A percentile compares a stretch with the other conserved stretches of the same genome.
These are phyloP conservation scores for Chalcosyrphus nemorum DNA, from an alignment of 2,888 invertebrate genomes.

Conservation along the genomic window DNA sequence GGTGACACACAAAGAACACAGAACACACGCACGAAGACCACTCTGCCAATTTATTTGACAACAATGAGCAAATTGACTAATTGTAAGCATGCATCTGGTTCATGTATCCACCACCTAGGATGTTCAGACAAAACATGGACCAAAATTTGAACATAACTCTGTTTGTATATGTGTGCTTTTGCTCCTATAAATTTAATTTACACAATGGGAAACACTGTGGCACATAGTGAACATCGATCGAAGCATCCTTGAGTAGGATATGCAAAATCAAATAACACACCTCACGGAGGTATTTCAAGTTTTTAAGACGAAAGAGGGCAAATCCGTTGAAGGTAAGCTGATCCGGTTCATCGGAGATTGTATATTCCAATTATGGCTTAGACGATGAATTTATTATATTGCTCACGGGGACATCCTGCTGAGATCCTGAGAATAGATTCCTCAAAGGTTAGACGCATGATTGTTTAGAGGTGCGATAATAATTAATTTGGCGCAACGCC, in stretches of 20 bases:
- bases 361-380: conserved; percentile 4
- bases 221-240: neutral
- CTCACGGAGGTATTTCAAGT: neutral
- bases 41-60: conserved; percentile 62
- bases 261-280: neutral
- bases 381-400: conserved; percentile 15
- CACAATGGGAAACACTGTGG: conserved; percentile 26
- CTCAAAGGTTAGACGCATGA: neutral
- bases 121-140: conserved; percentile 41
- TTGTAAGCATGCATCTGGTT: conserved; percentile 55
- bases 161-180: too few species aligned
- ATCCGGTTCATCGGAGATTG: conserved; percentile 1
- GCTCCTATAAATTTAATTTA: conserved; percentile 66
- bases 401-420: neutral
- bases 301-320: neutral
- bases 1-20: neutral
- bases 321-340: neutral
- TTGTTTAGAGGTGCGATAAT: neutral
- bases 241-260: conserved; percentile 24
- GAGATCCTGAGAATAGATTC: conserved; percentile 6
- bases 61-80: conserved; percentile 69
- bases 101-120: conserved; percentile 39
- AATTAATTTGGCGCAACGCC: neutral
- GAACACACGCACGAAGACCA: conserved; percentile 4
- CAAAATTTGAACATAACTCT: conserved; percentile 32